Evolutionary conservation across 1,140 invertebrate genomes (phyloP).

Genomic region (Notospermus geniculatus): DNA sequence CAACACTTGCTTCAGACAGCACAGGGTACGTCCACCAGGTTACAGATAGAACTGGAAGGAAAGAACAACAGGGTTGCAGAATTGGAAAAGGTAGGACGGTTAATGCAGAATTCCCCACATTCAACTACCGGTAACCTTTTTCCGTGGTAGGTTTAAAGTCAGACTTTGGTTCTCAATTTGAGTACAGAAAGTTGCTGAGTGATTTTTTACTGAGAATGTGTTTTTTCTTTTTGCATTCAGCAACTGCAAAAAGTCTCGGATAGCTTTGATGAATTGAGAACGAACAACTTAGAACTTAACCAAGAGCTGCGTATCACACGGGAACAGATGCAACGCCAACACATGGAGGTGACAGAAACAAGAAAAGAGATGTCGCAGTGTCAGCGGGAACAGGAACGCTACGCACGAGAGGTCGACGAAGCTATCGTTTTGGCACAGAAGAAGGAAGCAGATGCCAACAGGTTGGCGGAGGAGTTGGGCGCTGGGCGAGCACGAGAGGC

Average conservation of each 20-base stretch:
- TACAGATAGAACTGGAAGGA: conserved; percentile 35
- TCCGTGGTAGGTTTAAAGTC: background rate
- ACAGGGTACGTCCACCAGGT: conserved; percentile 32
- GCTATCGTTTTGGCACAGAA: conserved; percentile 23
- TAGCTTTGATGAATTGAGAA: conserved; percentile 36
- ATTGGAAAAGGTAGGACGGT: conserved; percentile 31
- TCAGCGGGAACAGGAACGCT: conserved; percentile 33
- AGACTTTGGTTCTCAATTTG: too few species aligned
- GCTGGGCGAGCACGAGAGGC: conserved; percentile 30
- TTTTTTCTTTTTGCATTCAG: conserved; percentile 22
- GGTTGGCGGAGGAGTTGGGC: conserved; percentile 36
- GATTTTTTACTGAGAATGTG: background rate
- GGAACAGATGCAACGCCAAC: conserved; percentile 42
- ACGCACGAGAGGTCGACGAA: conserved; percentile 36
- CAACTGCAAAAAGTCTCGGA: conserved; percentile 33
- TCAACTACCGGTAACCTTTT: too few species aligned
- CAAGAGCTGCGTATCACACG: conserved; percentile 43
- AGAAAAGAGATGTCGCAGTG: conserved; percentile 32
- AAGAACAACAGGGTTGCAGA: conserved; percentile 34
- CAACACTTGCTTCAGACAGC: conserved; percentile 32
- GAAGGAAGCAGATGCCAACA: conserved; percentile 31
- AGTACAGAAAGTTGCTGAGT: background rate
- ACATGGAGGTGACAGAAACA: conserved; percentile 36
- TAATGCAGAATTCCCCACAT: too few species aligned
- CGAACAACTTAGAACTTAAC: conserved; percentile 40